phyloP scores from a whole-genome alignment of 2,797 vertebrate genomes.

The Gambelia wislizenii region DNA sequence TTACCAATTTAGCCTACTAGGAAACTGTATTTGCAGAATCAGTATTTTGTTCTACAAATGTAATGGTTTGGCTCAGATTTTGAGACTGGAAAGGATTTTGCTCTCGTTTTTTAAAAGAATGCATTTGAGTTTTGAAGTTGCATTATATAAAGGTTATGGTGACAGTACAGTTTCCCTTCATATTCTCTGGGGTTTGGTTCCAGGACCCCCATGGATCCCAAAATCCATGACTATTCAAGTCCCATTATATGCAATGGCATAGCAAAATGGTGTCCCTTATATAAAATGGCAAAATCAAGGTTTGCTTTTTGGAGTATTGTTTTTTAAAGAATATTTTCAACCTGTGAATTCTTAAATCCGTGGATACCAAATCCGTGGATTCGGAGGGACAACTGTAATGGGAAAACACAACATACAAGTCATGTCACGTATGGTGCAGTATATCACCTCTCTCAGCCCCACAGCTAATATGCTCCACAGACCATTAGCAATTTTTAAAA shows the following conservation, averaged over 20 bases:
- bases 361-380: too few relatives aligned
- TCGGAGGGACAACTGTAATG: too few relatives aligned
- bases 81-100: not conserved
- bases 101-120: not conserved
- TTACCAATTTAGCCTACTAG: not conserved
- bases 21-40: not conserved
- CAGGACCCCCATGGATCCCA: too few relatives aligned
- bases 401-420: not conserved
- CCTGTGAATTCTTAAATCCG: too few relatives aligned
- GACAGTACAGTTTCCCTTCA: too few relatives aligned
- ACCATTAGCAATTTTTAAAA: conserved; percentile 3
- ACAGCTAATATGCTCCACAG: not conserved
- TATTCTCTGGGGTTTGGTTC: too few relatives aligned
- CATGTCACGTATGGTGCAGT: not conserved
- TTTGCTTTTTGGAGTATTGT: too few relatives aligned
- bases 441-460: not conserved
- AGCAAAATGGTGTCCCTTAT: too few relatives aligned
- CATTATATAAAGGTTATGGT: not conserved
- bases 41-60: not conserved
- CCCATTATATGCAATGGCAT: too few relatives aligned
- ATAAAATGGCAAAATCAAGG: too few relatives aligned
- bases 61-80: not conserved
- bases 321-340: too few relatives aligned
- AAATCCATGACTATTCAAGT: too few relatives aligned
- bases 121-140: not conserved